phyloP scores from a whole-genome alignment of 2,888 invertebrate genomes.

The Caradrina kadenii region DNA sequence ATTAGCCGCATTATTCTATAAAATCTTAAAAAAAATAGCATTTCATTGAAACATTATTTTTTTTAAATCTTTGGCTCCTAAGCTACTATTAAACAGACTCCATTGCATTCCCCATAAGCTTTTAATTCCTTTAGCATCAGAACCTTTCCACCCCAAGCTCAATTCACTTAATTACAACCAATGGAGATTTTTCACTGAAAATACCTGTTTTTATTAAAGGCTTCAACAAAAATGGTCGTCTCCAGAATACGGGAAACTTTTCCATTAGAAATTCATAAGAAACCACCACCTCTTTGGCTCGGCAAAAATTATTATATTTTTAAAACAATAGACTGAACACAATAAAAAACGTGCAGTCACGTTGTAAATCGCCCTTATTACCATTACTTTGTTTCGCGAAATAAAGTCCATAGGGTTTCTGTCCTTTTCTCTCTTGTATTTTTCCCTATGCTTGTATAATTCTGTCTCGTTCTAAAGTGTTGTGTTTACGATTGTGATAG shows the following conservation, averaged over 20 bases:
- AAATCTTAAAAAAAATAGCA: too few relatives aligned
- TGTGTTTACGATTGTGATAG: conserved; percentile 63
- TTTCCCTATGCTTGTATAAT: conserved; percentile 8
- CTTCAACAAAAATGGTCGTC: neutral
- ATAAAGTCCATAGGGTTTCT: conserved; percentile 57
- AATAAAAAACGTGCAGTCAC: conserved; percentile 65
- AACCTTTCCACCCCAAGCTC: too few relatives aligned
- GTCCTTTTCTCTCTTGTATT: conserved; percentile 44
- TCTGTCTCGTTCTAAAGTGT: conserved; percentile 51
- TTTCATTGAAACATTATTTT: too few relatives aligned
- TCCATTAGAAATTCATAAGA: conserved; percentile 9
- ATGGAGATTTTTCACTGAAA: too few relatives aligned
- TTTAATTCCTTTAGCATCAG: too few relatives aligned
- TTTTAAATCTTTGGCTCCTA: too few relatives aligned
- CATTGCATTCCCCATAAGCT: too few relatives aligned
- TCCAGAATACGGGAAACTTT: neutral
- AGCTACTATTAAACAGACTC: too few relatives aligned
- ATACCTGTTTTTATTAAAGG: too few relatives aligned
- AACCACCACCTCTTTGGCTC: conserved; percentile 3
- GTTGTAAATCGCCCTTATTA: conserved; percentile 67
- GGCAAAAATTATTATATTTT: conserved; percentile 41
- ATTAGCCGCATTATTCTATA: too few relatives aligned
- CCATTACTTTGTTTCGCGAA: conserved; percentile 64
- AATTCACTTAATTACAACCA: too few relatives aligned
- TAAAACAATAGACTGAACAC: conserved; percentile 57